phyloP scores from a whole-genome alignment of 2,888 invertebrate species.

The Aspidiotus destructor region DNA sequence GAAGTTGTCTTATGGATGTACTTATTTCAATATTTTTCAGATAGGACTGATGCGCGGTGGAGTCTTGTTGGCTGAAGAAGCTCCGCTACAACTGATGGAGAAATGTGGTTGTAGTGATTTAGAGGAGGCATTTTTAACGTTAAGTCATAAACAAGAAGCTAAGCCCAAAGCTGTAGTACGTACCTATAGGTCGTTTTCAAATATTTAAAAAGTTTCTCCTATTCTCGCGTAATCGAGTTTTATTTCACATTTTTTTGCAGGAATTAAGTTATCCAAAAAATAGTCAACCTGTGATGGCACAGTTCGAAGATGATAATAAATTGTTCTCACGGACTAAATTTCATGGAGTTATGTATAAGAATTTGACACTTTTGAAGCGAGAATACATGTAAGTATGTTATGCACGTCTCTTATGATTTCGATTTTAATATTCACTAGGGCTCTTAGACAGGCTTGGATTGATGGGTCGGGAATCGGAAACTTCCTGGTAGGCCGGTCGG shows the following conservation, averaged over 20 bases:
- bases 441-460: too few relatives aligned
- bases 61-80: slow-evolving; percentile 45
- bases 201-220: not conserved
- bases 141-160: slow-evolving; percentile 46
- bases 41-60: slow-evolving; percentile 49
- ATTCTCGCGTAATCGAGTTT: not conserved
- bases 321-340: slow-evolving; percentile 25
- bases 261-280: slow-evolving; percentile 20
- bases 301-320: slow-evolving; percentile 29
- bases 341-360: slow-evolving; percentile 34
- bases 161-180: slow-evolving; percentile 23
- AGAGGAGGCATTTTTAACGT: slow-evolving; percentile 47
- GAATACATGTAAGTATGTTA: slow-evolving; percentile 34
- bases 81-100: slow-evolving; percentile 42
- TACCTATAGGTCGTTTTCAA: not conserved
- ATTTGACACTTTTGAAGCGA: slow-evolving; percentile 29
- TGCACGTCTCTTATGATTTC: too few relatives aligned
- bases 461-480: too few relatives aligned
- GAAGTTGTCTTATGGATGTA: too few relatives aligned
- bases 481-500: too few relatives aligned
- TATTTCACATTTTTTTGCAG: not conserved
- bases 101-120: slow-evolving; percentile 40
- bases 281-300: slow-evolving; percentile 21
- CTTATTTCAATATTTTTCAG: slow-evolving; percentile 17
- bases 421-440: too few relatives aligned